Evolutionary conservation across 2,888 invertebrate genomes (phyloP).

Genomic region (Tubulanus polymorphus): DNA sequence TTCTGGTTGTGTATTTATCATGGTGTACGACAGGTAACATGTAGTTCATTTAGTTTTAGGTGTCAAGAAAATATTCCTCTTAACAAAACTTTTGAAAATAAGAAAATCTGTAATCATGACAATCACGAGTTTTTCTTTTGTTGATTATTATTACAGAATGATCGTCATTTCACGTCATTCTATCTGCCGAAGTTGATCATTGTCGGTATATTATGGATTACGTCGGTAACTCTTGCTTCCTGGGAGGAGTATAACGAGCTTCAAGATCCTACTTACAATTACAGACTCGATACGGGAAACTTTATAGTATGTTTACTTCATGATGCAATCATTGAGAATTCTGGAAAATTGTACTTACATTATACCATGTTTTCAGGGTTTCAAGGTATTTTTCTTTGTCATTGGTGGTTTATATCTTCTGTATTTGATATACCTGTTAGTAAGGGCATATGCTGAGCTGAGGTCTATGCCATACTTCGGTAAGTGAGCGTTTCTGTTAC

Average conservation of each 20-base stretch:
- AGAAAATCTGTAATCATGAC: no score
- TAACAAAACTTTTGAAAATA: not conserved
- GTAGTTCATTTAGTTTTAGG: no score
- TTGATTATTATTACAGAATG: slow-evolving; percentile 65
- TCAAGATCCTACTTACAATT: slow-evolving; percentile 88
- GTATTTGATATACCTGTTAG: slow-evolving; percentile 76
- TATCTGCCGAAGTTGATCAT: slow-evolving; percentile 86
- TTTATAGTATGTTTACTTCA: slow-evolving; percentile 34
- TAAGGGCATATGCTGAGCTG: slow-evolving; percentile 89
- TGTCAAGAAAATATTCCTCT: not conserved
- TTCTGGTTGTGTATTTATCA: slow-evolving; percentile 97
- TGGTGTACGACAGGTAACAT: slow-evolving; percentile 83
- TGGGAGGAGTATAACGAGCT: slow-evolving; percentile 88
- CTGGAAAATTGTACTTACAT: no score
- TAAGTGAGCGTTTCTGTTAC: no score
- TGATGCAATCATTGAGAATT: not conserved
- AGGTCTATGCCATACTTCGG: slow-evolving; percentile 97
- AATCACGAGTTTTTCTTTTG: not conserved
- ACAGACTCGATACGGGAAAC: slow-evolving; percentile 68
- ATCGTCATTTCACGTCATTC: slow-evolving; percentile 77
- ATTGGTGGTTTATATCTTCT: slow-evolving; percentile 79
- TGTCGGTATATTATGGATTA: slow-evolving; percentile 81
- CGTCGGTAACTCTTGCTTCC: slow-evolving; percentile 77
- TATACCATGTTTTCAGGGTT: slow-evolving; percentile 63
- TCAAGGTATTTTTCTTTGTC: slow-evolving; percentile 86